Conservation (phyloP, 2,113 vertebrate genomes). For the Vulpes ferrilata region DNA sequence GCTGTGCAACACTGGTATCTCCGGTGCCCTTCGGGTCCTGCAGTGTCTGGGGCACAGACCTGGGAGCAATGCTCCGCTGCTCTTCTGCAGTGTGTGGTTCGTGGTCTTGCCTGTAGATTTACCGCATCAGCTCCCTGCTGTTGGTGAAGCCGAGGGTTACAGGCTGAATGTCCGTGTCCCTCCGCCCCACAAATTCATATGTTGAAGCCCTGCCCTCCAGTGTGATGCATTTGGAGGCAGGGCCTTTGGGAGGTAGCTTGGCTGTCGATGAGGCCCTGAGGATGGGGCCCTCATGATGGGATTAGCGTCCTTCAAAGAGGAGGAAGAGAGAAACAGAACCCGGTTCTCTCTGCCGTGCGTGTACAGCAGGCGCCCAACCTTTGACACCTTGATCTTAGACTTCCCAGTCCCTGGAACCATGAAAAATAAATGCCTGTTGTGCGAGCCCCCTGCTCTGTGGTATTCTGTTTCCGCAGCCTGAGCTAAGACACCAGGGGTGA, state of each 20-base stretch:
- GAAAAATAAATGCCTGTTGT: neutral
- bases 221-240: neutral
- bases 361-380: too few species aligned
- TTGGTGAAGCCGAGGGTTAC: neutral
- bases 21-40: neutral
- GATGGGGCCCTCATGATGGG: neutral
- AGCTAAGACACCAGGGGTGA: neutral
- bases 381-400: neutral
- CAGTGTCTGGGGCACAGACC: too few species aligned
- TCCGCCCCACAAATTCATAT: neutral
- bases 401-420: neutral
- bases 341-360: neutral
- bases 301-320: neutral
- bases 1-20: rapidly evolving
- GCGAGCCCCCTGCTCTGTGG: neutral
- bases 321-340: neutral
- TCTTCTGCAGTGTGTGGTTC: neutral
- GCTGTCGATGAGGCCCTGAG: neutral
- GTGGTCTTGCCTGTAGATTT: neutral
- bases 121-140: neutral
- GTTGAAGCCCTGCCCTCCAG: neutral
- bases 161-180: neutral
- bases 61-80: neutral
- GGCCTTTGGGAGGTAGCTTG: neutral
- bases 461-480: neutral